These are phyloP conservation scores for Stichopus horrens DNA, from an alignment of 53 echinoderm and acorn worm genomes.

Conservation along the genomic window DNA sequence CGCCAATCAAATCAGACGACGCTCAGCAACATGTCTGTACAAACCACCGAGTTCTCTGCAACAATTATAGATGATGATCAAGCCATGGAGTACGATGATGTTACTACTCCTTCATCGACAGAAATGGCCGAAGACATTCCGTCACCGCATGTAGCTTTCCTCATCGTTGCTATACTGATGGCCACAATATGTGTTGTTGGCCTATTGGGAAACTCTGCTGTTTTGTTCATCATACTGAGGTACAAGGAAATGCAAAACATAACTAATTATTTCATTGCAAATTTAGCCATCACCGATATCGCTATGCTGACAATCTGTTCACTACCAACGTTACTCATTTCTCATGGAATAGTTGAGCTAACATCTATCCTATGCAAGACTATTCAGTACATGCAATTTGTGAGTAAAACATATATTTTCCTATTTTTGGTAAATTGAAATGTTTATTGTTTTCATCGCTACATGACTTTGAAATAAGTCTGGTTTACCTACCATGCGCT, in stretches of 20 bases:
- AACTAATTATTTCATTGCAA: conserved; percentile 98
- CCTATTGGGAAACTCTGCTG: conserved; percentile 81
- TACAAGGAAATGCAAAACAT: conserved; percentile 98
- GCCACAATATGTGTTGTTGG: conserved; percentile 74
- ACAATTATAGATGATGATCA: not conserved
- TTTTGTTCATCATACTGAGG: conserved; percentile 86
- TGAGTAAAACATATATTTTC: conserved; percentile 53
- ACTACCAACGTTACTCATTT: conserved; percentile 62
- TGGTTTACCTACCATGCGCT: no score
- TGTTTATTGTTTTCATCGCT: no score
- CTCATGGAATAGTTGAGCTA: not conserved
- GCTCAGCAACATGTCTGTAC: not conserved
- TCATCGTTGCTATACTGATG: not conserved
- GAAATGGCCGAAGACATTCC: not conserved
- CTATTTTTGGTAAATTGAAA: no score
- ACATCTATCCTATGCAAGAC: conserved; percentile 76
- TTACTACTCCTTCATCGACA: not conserved
- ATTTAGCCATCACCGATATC: conserved; percentile 89
- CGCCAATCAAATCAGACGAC: no score
- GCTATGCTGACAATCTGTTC: conserved; percentile 84
- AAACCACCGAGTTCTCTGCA: not conserved
- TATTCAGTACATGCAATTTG: conserved; percentile 96
- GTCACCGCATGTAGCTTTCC: not conserved
- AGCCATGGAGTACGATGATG: not conserved
- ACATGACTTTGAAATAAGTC: no score